A percentile compares a stretch with the other conserved stretches of the same genome.
Evolutionary conservation across 2,888 invertebrate species (phyloP).

Genomic region (Micoletzkya japonica): DNA sequence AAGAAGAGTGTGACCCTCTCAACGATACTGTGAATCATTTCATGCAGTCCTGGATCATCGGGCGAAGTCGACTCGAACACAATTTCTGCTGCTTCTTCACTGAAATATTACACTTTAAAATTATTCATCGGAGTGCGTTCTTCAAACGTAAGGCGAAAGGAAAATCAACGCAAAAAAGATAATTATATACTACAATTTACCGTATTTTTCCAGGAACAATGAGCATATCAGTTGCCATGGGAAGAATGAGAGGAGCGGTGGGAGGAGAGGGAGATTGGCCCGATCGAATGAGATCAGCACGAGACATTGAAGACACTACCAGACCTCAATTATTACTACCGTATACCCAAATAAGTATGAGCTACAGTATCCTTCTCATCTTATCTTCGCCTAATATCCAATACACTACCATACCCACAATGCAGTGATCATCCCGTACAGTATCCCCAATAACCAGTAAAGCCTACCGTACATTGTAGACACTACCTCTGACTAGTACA

Average conservation of each 20-base stretch:
- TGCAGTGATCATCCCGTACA: no score
- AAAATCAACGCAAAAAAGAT: not conserved
- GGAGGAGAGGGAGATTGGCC: conserved; percentile 18
- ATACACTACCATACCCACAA: no score
- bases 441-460: no score
- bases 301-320: conserved; percentile 21
- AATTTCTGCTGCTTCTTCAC: conserved; percentile 23
- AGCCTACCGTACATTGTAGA: no score
- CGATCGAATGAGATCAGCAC: conserved; percentile 7
- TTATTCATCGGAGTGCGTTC: not conserved
- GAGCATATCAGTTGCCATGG: conserved; percentile 20
- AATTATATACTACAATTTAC: conserved; percentile 13
- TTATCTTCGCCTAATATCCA: no score
- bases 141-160: not conserved
- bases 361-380: no score
- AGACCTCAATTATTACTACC: conserved; percentile 24
- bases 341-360: conserved; percentile 21
- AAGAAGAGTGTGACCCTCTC: conserved; percentile 1
- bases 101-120: not conserved
- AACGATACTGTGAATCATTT: conserved; percentile 24
- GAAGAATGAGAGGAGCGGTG: conserved; percentile 8
- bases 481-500: conserved; percentile 18
- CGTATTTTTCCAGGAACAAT: conserved; percentile 33
- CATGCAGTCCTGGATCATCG: conserved; percentile 22
- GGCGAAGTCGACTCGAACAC: conserved; percentile 19